phyloP scores from a whole-genome alignment of 2,797 vertebrate species.

The Steatocranus sp. region DNA sequence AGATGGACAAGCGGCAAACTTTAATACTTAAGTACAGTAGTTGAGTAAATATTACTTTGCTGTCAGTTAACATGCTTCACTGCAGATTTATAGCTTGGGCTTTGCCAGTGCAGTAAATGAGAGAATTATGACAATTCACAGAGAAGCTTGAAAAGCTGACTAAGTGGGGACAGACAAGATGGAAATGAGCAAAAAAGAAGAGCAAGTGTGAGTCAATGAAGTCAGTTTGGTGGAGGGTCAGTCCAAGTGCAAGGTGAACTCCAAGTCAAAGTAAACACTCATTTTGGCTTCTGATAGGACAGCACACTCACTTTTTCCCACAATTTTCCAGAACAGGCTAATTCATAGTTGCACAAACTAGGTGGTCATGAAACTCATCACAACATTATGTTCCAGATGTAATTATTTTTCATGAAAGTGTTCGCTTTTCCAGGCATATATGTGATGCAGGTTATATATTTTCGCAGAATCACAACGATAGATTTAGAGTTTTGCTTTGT shows the following conservation, averaged over 20 bases:
- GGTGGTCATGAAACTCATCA: constrained; percentile 55
- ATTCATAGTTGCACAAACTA: constrained; percentile 47
- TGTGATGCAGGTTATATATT: constrained; percentile 23
- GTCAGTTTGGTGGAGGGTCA: constrained; percentile 56
- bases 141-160: constrained; percentile 73
- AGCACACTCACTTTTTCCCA: constrained; percentile 55
- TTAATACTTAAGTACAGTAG: background rate
- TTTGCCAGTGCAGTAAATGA: constrained; percentile 34
- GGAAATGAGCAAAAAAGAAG: constrained; percentile 30
- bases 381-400: constrained; percentile 50
- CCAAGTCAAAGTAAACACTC: constrained; percentile 71
- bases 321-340: constrained; percentile 47
- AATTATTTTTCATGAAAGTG: constrained; percentile 44
- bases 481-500: constrained; percentile 28
- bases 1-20: background rate
- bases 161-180: constrained; percentile 60
- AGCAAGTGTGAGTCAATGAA: constrained; percentile 43
- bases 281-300: constrained; percentile 61
- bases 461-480: constrained; percentile 37
- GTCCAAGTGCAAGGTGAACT: constrained; percentile 67
- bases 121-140: constrained; percentile 41
- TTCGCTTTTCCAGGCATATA: constrained; percentile 4
- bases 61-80: background rate
- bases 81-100: background rate
- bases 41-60: background rate